A percentile compares a stretch with the other conserved stretches of the same genome.
Conservation (phyloP, 2,888 invertebrate species). For the Brachypterus glaber region DNA sequence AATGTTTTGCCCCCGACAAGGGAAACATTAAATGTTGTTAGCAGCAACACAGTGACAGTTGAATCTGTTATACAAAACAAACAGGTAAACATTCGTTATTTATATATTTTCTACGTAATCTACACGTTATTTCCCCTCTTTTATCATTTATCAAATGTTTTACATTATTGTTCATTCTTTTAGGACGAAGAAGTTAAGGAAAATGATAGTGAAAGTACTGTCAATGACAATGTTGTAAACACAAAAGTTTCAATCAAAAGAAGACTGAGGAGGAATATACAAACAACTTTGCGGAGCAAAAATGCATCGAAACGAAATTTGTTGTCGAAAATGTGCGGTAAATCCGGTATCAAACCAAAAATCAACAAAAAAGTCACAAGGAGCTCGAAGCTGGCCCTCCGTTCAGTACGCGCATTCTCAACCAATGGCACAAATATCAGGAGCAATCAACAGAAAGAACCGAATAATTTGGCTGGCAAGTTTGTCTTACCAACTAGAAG, state of each 20-base stretch:
- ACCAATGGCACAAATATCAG: conserved; percentile 12
- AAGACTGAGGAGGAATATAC: conserved; percentile 30
- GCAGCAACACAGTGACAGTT: conserved; percentile 34
- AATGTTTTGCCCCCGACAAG: conserved; percentile 57
- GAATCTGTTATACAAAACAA: conserved; percentile 35
- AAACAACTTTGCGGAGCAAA: conserved; percentile 27
- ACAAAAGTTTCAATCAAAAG: conserved; percentile 33
- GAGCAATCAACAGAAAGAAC: conserved; percentile 24
- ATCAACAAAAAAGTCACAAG: conserved; percentile 14
- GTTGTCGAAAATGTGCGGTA: conserved; percentile 29
- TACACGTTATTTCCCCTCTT: not conserved
- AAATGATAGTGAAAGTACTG: conserved; percentile 42
- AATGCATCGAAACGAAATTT: conserved; percentile 29
- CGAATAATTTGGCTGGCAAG: conserved; percentile 44
- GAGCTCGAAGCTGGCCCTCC: not conserved
- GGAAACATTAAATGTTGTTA: conserved; percentile 32
- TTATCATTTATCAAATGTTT: conserved; percentile 2
- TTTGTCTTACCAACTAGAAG: conserved; percentile 74
- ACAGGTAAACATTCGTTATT: conserved; percentile 35
- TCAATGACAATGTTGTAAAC: conserved; percentile 38
- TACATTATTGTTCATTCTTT: conserved; percentile 11
- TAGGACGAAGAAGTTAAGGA: conserved; percentile 30
- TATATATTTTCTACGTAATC: not conserved
- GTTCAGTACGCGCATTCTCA: not conserved
- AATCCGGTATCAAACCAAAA: conserved; percentile 24